Evolutionary conservation across 2,797 vertebrate genomes (phyloP).

Genomic region (Microctenopoma lineatum): DNA sequence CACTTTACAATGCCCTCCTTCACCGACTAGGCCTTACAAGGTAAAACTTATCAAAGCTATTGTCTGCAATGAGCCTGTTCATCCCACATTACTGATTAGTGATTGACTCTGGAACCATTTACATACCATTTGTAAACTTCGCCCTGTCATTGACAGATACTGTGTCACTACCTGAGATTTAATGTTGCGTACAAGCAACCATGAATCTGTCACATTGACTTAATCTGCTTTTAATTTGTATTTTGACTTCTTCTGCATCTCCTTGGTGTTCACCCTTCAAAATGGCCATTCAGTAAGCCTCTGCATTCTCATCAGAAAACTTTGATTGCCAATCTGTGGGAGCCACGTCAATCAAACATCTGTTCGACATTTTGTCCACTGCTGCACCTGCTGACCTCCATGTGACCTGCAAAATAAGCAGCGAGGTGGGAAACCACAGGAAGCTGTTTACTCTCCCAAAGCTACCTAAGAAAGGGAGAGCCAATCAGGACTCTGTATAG

Average conservation of each 20-base stretch:
- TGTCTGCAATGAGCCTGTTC: conserved; percentile 73
- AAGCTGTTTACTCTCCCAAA: conserved; percentile 79
- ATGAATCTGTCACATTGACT: conserved; percentile 55
- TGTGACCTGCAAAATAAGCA: conserved; percentile 85
- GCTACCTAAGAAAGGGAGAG: conserved; percentile 66
- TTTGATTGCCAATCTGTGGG: conserved; percentile 86
- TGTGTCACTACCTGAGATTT: conserved; percentile 61
- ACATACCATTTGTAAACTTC: conserved; percentile 58
- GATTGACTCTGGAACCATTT: conserved; percentile 70
- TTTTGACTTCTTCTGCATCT: conserved; percentile 76
- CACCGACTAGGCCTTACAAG: conserved; percentile 55
- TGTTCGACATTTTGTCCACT: conserved; percentile 82
- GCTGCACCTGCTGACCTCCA: conserved; percentile 86
- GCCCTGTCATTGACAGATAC: conserved; percentile 68
- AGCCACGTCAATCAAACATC: conserved; percentile 88
- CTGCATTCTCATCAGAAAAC: conserved; percentile 81
- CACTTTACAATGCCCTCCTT: conserved; percentile 62
- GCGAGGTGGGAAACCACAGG: conserved; percentile 60
- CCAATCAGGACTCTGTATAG: conserved; percentile 64
- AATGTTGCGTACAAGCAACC: conserved; percentile 67
- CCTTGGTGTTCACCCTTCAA: conserved; percentile 75
- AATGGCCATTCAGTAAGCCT: conserved; percentile 74
- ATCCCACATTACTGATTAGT: conserved; percentile 77
- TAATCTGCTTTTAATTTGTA: conserved; percentile 74
- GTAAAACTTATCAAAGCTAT: conserved; percentile 72